phyloP scores from a whole-genome alignment of 2,797 vertebrate genomes.

The Tapirus indicus region DNA sequence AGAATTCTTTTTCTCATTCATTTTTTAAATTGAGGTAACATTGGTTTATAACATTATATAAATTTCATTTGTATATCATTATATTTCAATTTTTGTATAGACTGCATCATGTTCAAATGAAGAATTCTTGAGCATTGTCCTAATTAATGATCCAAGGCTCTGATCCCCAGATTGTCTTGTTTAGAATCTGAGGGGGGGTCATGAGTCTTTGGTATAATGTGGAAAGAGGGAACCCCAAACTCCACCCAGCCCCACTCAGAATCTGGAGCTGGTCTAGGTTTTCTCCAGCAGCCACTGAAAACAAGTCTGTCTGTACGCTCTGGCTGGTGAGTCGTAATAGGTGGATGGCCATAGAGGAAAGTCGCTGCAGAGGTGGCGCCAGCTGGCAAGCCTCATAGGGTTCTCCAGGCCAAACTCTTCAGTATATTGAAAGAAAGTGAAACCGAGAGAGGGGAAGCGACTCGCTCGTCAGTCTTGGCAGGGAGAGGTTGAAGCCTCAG shows the following conservation, averaged over 20 bases:
- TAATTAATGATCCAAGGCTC: background rate
- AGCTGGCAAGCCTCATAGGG: background rate
- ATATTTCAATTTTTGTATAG: too few relatives aligned
- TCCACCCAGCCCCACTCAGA: background rate
- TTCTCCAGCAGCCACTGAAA: constrained; percentile 40
- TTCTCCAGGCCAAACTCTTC: constrained; percentile 55
- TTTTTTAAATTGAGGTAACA: too few relatives aligned
- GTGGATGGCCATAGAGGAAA: background rate
- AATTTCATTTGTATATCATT: too few relatives aligned
- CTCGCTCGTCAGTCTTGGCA: background rate
- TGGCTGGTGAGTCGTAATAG: background rate
- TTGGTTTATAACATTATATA: too few relatives aligned
- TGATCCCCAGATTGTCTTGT: background rate
- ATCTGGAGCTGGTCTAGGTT: constrained; percentile 16
- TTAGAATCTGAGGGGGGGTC: background rate
- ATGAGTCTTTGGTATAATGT: background rate
- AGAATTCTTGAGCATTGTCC: constrained; percentile 1
- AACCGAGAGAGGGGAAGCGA: background rate
- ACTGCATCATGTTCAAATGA: background rate
- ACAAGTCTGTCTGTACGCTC: constrained; percentile 24
- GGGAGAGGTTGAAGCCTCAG: background rate
- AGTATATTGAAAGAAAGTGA: constrained; percentile 34
- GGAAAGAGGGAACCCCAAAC: background rate
- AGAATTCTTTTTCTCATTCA: too few relatives aligned
- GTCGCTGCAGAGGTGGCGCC: background rate